Evolutionary conservation across 2,888 invertebrate genomes (phyloP).

Genomic region (Onchidella celtica): DNA sequence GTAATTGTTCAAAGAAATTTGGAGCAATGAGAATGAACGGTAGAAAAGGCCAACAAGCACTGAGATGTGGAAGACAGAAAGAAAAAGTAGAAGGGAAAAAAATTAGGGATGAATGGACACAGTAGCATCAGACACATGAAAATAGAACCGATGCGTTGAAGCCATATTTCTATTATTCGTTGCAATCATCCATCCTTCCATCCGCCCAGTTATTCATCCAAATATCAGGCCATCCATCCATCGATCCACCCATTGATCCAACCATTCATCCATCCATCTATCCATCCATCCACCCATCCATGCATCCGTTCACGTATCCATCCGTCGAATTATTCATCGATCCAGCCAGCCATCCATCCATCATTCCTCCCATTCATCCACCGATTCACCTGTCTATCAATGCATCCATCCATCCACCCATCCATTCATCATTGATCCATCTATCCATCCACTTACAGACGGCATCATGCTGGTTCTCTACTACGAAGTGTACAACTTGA

Average conservation of each 20-base stretch:
- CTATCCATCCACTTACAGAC: conserved; percentile 13
- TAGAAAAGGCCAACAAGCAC: too few species aligned
- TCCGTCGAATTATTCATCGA: not conserved
- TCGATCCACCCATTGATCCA: conserved; percentile 9
- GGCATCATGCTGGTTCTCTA: conserved; percentile 40
- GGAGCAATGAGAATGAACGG: not conserved
- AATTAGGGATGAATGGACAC: not conserved
- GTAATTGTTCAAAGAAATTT: too few species aligned
- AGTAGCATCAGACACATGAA: too few species aligned
- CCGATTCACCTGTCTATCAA: not conserved
- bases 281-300: not conserved
- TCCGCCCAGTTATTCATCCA: not conserved
- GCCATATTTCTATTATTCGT: too few species aligned
- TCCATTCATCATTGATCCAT: not conserved
- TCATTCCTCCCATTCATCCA: not conserved
- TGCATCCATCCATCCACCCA: not conserved
- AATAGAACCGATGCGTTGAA: too few species aligned
- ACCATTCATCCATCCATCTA: not conserved
- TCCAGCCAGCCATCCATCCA: not conserved
- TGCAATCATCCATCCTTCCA: not conserved
- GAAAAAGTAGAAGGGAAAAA: not conserved
- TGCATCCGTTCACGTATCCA: not conserved
- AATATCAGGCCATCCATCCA: too few species aligned
- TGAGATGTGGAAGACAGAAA: not conserved
- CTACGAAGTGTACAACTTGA: conserved; percentile 60